These are phyloP conservation scores for Sebastes aleutianus DNA, from an alignment of 2,797 vertebrate species.

Conservation along the genomic window DNA sequence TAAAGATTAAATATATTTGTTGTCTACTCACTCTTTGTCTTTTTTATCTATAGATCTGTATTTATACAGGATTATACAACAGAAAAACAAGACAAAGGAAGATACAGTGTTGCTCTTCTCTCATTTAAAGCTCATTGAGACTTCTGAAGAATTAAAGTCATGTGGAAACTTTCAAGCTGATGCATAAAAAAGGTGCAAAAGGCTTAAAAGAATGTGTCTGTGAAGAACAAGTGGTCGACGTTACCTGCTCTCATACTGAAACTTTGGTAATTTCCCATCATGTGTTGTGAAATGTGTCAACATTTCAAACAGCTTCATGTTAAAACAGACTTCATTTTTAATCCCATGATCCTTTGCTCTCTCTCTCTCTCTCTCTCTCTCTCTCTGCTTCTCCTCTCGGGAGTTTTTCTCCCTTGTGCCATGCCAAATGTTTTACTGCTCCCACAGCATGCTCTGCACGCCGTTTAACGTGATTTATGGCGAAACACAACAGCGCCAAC, in stretches of 20 bases:
- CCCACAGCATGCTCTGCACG: not conserved
- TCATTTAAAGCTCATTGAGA: not conserved
- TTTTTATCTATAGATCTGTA: no score
- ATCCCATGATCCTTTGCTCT: conserved; percentile 16
- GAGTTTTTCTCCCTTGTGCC: not conserved
- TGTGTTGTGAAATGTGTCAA: conserved; percentile 21
- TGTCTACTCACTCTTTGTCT: no score
- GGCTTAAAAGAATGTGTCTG: no score
- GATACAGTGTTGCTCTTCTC: not conserved
- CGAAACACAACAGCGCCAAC: conserved; percentile 17
- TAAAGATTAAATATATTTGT: not conserved
- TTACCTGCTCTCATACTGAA: not conserved
- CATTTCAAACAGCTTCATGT: conserved; percentile 19
- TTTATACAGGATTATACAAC: no score
- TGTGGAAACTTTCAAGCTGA: not conserved
- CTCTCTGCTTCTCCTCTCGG: not conserved
- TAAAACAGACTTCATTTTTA: conserved; percentile 28
- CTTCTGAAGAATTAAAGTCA: not conserved
- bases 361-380: not conserved
- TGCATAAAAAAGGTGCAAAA: not conserved
- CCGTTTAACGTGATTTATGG: conserved; percentile 37
- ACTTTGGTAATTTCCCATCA: conserved; percentile 6
- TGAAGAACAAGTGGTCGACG: not conserved
- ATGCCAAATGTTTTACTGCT: conserved; percentile 37
- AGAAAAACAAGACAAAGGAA: no score